These are phyloP conservation scores for Cataglyphis hispanica DNA, from an alignment of 1,140 invertebrate genomes.

Conservation along the genomic window DNA sequence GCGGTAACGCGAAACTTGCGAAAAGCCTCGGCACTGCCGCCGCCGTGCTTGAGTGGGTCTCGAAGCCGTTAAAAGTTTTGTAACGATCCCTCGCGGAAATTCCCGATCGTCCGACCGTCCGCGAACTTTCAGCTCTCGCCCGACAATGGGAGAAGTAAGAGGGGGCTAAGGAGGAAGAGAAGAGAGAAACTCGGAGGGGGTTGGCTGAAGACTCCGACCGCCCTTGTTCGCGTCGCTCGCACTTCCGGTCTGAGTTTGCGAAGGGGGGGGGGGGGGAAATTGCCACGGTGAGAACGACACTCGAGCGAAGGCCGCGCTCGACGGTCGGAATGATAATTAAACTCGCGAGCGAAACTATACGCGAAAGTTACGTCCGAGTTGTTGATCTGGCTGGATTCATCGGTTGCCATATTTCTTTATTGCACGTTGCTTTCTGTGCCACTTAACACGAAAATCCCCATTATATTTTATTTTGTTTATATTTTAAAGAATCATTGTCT, in stretches of 20 bases:
- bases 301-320: constrained; percentile 18
- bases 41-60: constrained; percentile 73
- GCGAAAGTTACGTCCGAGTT: neutral
- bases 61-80: constrained; percentile 81
- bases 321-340: constrained; percentile 47
- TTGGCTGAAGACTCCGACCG: constrained; percentile 31
- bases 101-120: constrained; percentile 72
- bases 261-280: constrained; percentile 14
- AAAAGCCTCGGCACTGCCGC: constrained; percentile 62
- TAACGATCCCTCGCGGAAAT: constrained; percentile 80
- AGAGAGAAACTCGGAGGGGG: constrained; percentile 12
- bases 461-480: too few relatives aligned
- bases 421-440: neutral
- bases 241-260: constrained; percentile 44
- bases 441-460: neutral
- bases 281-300: constrained; percentile 44
- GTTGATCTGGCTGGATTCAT: neutral
- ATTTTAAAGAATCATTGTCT: neutral
- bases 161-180: constrained; percentile 2
- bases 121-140: constrained; percentile 53
- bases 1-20: constrained; percentile 77
- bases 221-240: constrained; percentile 53
- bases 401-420: neutral
- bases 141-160: constrained; percentile 46
- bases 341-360: neutral